These are phyloP conservation scores for Argya squamiceps DNA, from an alignment of 2,797 vertebrate genomes.

Conservation along the genomic window DNA sequence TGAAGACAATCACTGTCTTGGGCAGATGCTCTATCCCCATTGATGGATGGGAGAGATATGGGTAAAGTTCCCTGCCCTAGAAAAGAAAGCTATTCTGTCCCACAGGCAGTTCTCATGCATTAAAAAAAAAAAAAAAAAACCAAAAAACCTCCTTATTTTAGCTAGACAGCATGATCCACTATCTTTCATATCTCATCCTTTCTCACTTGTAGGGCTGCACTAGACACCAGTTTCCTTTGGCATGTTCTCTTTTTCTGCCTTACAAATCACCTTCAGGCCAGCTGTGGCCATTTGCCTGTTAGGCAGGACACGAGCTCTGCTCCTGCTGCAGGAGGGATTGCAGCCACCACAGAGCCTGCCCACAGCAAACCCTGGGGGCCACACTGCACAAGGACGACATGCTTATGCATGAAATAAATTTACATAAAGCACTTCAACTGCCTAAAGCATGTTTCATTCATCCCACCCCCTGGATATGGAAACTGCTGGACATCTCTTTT, in stretches of 20 bases:
- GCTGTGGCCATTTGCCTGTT: not conserved
- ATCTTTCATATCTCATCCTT: not conserved
- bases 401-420: not conserved
- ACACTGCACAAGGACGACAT: fast-evolving
- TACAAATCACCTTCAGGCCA: not conserved
- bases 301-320: fast-evolving
- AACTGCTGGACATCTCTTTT: not conserved
- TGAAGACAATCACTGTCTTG: not conserved
- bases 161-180: not conserved
- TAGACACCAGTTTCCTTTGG: not conserved
- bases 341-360: not conserved
- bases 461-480: not conserved
- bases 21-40: not conserved
- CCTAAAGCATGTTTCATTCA: not conserved
- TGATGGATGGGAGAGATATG: not conserved
- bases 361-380: not conserved
- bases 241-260: not conserved
- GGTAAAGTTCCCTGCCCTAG: not conserved
- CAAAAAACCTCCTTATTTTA: not conserved
- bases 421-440: not conserved
- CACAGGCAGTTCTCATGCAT: not conserved
- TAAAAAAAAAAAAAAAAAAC: not conserved
- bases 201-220: not conserved
- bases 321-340: not conserved
- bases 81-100: not conserved